A percentile compares a stretch with the other conserved stretches of the same genome.
These are phyloP conservation scores for Pterostichus madidus DNA, from an alignment of 2,888 invertebrate species.

Conservation along the genomic window DNA sequence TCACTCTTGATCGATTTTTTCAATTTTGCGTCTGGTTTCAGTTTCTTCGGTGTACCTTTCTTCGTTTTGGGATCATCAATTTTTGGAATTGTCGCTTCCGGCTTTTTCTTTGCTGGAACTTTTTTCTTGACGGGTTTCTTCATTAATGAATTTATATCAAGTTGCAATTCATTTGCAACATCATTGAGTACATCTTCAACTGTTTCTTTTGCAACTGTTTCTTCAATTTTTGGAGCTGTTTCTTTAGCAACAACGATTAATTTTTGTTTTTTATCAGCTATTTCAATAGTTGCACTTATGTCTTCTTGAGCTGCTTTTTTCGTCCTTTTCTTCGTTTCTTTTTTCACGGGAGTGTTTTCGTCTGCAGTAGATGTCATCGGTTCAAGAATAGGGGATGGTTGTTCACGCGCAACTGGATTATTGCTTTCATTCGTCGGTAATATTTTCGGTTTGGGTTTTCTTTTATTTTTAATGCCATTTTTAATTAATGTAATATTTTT, in stretches of 20 bases:
- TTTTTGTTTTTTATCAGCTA: conserved; percentile 71
- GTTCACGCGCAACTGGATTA: conserved; percentile 68
- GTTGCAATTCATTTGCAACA: conserved; percentile 69
- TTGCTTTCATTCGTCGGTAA: conserved; percentile 62
- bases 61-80: conserved; percentile 69
- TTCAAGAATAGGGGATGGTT: conserved; percentile 73
- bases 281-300: conserved; percentile 67
- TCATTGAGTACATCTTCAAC: conserved; percentile 76
- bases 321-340: conserved; percentile 69
- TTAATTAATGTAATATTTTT: conserved; percentile 73
- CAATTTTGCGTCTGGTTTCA: conserved; percentile 68
- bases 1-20: conserved; percentile 74
- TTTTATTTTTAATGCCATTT: conserved; percentile 73
- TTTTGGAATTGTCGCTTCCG: conserved; percentile 66
- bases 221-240: conserved; percentile 68
- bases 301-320: conserved; percentile 63
- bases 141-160: conserved; percentile 58
- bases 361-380: conserved; percentile 69
- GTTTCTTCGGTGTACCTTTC: conserved; percentile 69
- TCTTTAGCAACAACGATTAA: conserved; percentile 68
- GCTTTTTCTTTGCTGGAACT: conserved; percentile 67
- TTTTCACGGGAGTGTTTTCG: conserved; percentile 68
- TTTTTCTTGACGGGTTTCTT: conserved; percentile 69
- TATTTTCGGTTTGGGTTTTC: conserved; percentile 70
- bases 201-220: conserved; percentile 69